Evolutionary conservation across 2,797 vertebrate genomes (phyloP).

Genomic region (Epinephelus awoara): DNA sequence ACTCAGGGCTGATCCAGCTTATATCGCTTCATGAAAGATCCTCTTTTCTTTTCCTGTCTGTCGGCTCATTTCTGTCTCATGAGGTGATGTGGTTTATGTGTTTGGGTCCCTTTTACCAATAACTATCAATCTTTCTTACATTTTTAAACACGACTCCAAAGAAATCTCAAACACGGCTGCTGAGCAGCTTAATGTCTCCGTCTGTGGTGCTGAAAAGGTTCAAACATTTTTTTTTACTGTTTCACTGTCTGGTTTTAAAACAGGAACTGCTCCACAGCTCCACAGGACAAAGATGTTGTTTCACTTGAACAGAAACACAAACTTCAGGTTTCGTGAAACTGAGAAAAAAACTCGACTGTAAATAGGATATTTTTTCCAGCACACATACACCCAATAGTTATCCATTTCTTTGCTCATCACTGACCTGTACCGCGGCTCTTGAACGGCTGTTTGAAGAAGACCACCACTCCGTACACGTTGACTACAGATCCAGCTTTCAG

Average conservation of each 20-base stretch:
- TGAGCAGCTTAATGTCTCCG: background rate
- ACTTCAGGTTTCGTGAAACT: no score
- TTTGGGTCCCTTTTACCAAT: background rate
- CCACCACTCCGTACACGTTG: slow-evolving; percentile 93
- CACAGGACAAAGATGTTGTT: background rate
- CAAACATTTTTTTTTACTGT: background rate
- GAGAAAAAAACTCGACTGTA: no score
- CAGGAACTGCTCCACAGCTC: background rate
- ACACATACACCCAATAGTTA: background rate
- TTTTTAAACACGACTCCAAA: background rate
- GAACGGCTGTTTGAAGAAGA: slow-evolving; percentile 96
- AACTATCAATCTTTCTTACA: background rate
- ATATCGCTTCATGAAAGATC: background rate
- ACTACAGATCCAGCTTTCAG: slow-evolving; percentile 88
- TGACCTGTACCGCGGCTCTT: slow-evolving; percentile 92
- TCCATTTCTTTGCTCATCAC: slow-evolving; percentile 33
- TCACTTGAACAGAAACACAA: background rate
- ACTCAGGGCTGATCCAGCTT: slow-evolving; percentile 13
- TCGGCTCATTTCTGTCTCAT: slow-evolving; percentile 9
- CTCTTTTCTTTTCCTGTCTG: background rate
- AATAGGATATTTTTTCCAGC: background rate
- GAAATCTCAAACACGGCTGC: background rate
- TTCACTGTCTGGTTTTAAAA: background rate
- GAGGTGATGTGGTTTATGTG: slow-evolving; percentile 1
- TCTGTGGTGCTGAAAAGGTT: slow-evolving; percentile 39